phyloP scores from a whole-genome alignment of 2,113 vertebrate genomes.

The Macquaria ambigua region DNA sequence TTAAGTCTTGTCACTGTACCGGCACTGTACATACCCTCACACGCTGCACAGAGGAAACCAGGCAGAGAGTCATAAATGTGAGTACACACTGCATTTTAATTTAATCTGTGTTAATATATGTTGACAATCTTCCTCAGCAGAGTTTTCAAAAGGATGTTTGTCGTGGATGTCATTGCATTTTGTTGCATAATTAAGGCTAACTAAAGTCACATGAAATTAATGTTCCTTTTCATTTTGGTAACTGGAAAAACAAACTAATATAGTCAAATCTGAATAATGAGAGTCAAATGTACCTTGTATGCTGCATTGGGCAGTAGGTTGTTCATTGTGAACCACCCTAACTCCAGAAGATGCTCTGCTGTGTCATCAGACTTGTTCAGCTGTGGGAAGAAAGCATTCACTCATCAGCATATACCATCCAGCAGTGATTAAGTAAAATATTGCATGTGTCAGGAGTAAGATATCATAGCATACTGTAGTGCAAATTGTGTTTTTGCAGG shows the following conservation, averaged over 20 bases:
- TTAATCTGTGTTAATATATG: too few species aligned
- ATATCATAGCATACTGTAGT: neutral
- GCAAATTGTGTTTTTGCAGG: neutral
- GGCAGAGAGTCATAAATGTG: conserved; percentile 60
- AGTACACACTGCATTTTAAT: too few species aligned
- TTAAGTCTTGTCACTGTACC: conserved; percentile 32
- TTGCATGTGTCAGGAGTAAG: too few species aligned
- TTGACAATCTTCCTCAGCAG: neutral
- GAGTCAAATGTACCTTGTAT: conserved; percentile 88
- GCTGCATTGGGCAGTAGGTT: conserved; percentile 96
- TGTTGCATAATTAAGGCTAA: neutral
- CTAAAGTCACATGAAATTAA: neutral
- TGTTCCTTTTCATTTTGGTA: neutral
- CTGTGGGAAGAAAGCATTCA: conserved; percentile 76
- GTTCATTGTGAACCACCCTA: conserved; percentile 99
- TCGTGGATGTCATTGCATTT: neutral
- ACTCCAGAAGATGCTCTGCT: conserved; percentile 96
- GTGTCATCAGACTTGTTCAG: conserved; percentile 99
- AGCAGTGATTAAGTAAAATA: neutral
- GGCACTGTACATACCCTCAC: conserved; percentile 84
- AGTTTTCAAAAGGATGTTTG: neutral
- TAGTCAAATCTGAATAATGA: neutral
- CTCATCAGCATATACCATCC: conserved; percentile 16
- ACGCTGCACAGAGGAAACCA: conserved; percentile 83
- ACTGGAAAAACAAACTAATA: neutral